These are phyloP conservation scores for Laticauda laticaudata DNA, from an alignment of 2,113 vertebrate genomes.

Conservation along the genomic window DNA sequence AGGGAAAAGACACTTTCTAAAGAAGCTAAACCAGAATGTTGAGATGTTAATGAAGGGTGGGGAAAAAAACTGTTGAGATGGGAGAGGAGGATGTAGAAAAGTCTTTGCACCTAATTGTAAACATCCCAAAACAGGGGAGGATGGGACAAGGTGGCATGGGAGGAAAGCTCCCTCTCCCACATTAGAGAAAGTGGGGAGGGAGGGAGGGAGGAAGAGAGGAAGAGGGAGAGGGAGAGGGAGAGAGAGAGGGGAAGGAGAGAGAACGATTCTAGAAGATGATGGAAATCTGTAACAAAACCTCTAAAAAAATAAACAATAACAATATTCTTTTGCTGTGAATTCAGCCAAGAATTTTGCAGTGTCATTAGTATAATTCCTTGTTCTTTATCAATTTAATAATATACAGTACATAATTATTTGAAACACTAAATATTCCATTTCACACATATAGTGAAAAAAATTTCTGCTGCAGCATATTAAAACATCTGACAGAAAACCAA, in stretches of 20 bases:
- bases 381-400: not conserved
- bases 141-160: not conserved
- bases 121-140: not conserved
- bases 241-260: no score
- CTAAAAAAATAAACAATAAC: not conserved
- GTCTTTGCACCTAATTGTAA: not conserved
- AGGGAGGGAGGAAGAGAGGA: no score
- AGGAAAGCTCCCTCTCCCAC: not conserved
- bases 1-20: not conserved
- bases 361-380: not conserved
- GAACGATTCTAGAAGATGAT: not conserved
- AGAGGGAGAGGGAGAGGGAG: no score
- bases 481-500: not conserved
- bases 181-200: no score
- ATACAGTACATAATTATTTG: not conserved
- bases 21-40: not conserved
- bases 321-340: not conserved
- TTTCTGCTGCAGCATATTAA: not conserved
- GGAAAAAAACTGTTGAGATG: not conserved
- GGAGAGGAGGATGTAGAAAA: not conserved
- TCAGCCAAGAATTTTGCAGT: not conserved
- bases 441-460: not conserved
- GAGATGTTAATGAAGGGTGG: not conserved
- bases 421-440: not conserved
- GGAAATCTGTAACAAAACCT: not conserved